phyloP scores from a whole-genome alignment of 2,888 invertebrate species.

The Celastrina argiolus region DNA sequence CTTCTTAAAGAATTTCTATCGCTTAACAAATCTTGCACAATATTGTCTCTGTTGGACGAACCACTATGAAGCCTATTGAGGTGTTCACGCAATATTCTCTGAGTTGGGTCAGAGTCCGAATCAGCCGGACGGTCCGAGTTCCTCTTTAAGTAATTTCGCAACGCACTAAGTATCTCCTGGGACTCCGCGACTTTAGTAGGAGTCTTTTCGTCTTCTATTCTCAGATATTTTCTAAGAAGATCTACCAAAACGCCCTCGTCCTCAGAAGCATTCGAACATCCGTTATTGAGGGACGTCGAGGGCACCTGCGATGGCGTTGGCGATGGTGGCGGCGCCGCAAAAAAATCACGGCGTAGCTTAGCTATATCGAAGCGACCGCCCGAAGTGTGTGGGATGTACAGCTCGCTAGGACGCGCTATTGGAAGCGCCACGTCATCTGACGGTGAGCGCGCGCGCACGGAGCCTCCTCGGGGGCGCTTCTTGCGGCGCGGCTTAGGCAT shows the following conservation, averaged over 20 bases:
- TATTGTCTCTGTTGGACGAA: conserved; percentile 81
- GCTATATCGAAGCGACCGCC: conserved; percentile 83
- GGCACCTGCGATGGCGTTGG: conserved; percentile 46
- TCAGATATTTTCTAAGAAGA: conserved; percentile 82
- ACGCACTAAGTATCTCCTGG: conserved; percentile 80
- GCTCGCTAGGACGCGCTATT: conserved; percentile 67
- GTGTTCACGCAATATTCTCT: conserved; percentile 80
- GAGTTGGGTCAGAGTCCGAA: conserved; percentile 53
- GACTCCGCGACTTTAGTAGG: conserved; percentile 71
- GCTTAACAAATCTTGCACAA: conserved; percentile 84
- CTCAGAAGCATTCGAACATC: conserved; percentile 52
- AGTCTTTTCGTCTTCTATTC: conserved; percentile 74
- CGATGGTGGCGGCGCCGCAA: conserved; percentile 67
- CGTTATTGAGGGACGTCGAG: conserved; percentile 46
- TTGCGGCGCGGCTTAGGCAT: conserved; percentile 77
- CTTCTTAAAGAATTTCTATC: conserved; percentile 85
- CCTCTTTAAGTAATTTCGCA: conserved; percentile 77
- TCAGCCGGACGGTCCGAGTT: conserved; percentile 56
- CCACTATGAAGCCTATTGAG: conserved; percentile 82
- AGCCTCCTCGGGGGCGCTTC: conserved; percentile 80
- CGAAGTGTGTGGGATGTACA: conserved; percentile 69
- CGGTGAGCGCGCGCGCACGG: conserved; percentile 82
- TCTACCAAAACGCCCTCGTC: conserved; percentile 79
- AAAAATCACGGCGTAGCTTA: conserved; percentile 82
- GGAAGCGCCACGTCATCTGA: conserved; percentile 79